Base-by-base conservation (phyloP, 1,140 invertebrate genomes). In the Matsumurasca onukii region DNA sequence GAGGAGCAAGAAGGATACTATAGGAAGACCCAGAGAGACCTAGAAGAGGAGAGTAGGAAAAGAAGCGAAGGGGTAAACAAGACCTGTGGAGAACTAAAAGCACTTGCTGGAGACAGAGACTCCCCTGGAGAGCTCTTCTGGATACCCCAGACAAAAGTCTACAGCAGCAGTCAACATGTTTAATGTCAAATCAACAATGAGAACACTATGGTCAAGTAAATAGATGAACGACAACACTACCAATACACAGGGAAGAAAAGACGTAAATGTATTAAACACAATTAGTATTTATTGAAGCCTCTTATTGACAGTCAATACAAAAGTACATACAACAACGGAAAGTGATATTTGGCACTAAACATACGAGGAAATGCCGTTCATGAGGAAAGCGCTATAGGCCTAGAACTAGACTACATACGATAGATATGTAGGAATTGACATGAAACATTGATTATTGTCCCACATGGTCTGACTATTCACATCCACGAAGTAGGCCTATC, bases 341-440 rank as follows among this genome's bases (percentile, higher is more conserved):
- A 51, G n/a, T n/a, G n/a, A 59, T 27, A 59, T 59, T 59, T 59
- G 55, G 55, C 55, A 59, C 55, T 59, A 27, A 24, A 3, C 24
- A 59, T 59, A 59, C n/a, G 25, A 25, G 2, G 55, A 24, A 20
- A 52, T 39, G 34, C 55, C 55, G 30, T 13, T 59, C 24, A 51
- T 22, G 17, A 3, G n/a, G n/a, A 5, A 52, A 52, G 49, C 12
- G 9, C 55, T 51, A 51, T 24, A 39, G 34, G 34, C 34, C 34
- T 39, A 39, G 5, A n/a, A 39, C 34, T 39, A 39, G 55, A 27
- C 55, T 22, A 24, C 24, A 22, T 5, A 59, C 55, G 25, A 59
- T 59, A 59, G 55, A 59, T 59, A 59, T 59, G 55, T 59, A 59
- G 55, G 55, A 59, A 59, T 59, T 59, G 55, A 59, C 55, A 59